These are phyloP conservation scores for Arizona elegans DNA, from an alignment of 2,113 vertebrate genomes.

Conservation along the genomic window DNA sequence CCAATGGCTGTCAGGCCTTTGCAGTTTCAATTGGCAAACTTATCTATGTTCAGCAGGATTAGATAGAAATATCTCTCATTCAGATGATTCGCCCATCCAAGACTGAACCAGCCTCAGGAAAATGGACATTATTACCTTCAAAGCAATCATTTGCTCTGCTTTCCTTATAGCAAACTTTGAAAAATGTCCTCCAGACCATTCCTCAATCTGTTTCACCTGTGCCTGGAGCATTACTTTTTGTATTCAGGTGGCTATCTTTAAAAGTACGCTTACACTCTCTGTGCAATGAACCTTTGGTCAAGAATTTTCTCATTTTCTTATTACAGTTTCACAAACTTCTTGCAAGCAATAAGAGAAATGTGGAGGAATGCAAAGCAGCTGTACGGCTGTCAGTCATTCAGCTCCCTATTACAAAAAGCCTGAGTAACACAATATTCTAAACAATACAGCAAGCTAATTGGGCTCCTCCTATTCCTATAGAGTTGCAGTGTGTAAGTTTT, in stretches of 20 bases:
- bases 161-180: constrained; percentile 45
- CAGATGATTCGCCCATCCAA: constrained; percentile 52
- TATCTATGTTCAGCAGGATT: constrained; percentile 67
- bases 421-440: not conserved
- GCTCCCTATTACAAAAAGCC: not conserved
- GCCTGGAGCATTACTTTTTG: constrained; percentile 41
- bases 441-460: not conserved
- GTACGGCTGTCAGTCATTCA: not conserved
- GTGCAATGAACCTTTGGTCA: not conserved
- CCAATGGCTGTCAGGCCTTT: constrained; percentile 58
- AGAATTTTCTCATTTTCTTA: not conserved
- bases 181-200: constrained; percentile 49
- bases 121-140: constrained; percentile 65
- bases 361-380: not conserved
- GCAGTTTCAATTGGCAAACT: constrained; percentile 64
- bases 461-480: not conserved
- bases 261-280: not conserved
- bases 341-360: not conserved
- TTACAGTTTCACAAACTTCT: not conserved
- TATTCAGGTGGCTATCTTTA: constrained; percentile 23
- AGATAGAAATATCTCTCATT: constrained; percentile 67
- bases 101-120: constrained; percentile 60
- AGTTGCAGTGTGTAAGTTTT: not conserved
- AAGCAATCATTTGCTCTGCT: constrained; percentile 59
- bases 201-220: constrained; percentile 39